Base-by-base conservation (phyloP, 2,113 vertebrate species). In the Sitta europaea region DNA sequence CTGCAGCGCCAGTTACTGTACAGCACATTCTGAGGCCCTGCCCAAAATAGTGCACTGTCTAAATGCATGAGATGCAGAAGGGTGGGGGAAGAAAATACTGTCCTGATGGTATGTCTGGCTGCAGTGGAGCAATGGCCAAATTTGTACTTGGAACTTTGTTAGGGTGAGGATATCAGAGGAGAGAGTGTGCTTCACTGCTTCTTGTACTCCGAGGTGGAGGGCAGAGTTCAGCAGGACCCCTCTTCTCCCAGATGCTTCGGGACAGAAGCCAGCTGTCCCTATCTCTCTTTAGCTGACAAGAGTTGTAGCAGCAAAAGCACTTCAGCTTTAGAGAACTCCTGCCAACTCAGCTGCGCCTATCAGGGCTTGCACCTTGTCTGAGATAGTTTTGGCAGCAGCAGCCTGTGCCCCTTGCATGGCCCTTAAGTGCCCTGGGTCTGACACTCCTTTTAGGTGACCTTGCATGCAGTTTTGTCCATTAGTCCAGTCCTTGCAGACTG, bases 201-300 rank as follows among this genome's bases (percentile, higher is more conserved):
- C 82, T 83, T 35, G 31, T 63, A 15, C 76, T 86, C 29, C 0
- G 9, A 88, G 55, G 59, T 2, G 0, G 31, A 73, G 86, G 74
- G 68, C 90, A 86, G 79, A 88, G 96, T 88, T 94, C 72, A 84
- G 79, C 47, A 36, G 72, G 67, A 80, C 94, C 75, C 18, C 36
- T 92, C 82, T 94, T 92, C 62, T 90, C 54, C 27, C 91, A 88
- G 67, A 76, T 79, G 88, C 8, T 51, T 53, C 0, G 1, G 75
- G 95, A 95, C 86, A 90, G 58, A 92, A 93, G 79, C 94, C 91
- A 95, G 92, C 95, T 96, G 92, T 94, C 86, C 50, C 0, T 76
- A 62, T 80, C 31, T 3, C 65, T 71, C 51, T 61, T 19, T 9
- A 55, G 48, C 86, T 78, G 91, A 81, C 91, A 83, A 58, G 88